Evolutionary conservation across 2,113 vertebrate species (phyloP), one percentile per base, ranked within the genome.

Genomic region (Silurus glanis): DNA sequence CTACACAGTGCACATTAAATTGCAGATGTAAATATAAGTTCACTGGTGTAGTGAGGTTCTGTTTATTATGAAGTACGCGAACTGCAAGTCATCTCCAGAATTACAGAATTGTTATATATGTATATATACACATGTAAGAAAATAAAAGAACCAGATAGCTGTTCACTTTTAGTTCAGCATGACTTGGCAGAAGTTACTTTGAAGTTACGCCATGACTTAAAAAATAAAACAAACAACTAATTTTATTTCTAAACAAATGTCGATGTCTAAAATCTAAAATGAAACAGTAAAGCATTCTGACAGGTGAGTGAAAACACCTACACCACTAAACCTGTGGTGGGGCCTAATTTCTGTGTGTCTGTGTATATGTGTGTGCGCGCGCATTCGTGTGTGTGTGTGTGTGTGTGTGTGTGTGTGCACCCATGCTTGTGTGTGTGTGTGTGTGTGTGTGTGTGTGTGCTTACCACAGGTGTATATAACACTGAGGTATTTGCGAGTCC

Each of bases 381-480:
- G 2, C 19, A 61, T 61, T 21, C 6, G 59, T 19, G 6, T 21
- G 19, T 8, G 56, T 3, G 12, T 25, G 0, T 66, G 9, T 66
- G 75, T 56, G 75, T 55, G 74, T 76, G 51, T 78, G 76, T 80
- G 82, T 66, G 81, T 67, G 81, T 49, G 47, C n/a, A n/a, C n/a
- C n/a, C 16, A 12, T 55, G 21, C 56, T 13, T 62, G 21, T 51
- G 83, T 83, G 81, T 76, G 53, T 72, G 47, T 23, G 49, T 23
- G 45, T 16, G n/a, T 61, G 69, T 81, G 62, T 71, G 49, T 56
- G 62, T 47, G 47, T 25, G n/a, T 3, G 4, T 2, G 8, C 89
- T 86, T 92, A 97, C 97, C 97, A 90, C 97, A 97, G 74, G 96
- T 97, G 91, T 97, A 97, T 91, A 97, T 96, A 88, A 97, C 95